Conservation (phyloP, 2,113 vertebrate genomes). For the Petrocephalus microphthalmus region DNA sequence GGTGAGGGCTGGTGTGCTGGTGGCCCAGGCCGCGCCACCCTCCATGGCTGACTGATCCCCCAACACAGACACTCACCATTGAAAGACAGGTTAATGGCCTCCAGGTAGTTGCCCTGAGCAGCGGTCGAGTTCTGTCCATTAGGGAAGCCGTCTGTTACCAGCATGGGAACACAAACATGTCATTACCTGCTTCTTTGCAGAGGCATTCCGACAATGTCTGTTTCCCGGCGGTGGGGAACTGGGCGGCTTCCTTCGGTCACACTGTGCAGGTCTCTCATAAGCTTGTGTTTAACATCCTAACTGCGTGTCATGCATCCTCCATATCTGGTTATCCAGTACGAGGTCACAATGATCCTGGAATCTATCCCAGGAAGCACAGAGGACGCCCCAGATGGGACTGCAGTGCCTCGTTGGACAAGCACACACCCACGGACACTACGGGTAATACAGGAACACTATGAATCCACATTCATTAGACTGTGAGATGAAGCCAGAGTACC, state of each 20-base stretch:
- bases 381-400: background rate
- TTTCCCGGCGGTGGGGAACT: background rate
- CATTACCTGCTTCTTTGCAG: background rate
- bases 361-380: background rate
- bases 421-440: background rate
- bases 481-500: background rate
- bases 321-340: background rate
- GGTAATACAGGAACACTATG: background rate
- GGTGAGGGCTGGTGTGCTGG: background rate
- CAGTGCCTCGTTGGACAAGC: background rate
- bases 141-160: constrained; percentile 78
- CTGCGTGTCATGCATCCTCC: background rate
- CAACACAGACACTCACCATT: constrained; percentile 68
- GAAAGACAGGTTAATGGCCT: constrained; percentile 96
- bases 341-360: background rate
- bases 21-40: background rate
- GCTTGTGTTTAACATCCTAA: background rate
- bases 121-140: constrained; percentile 87
- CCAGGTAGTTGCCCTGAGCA: constrained; percentile 92
- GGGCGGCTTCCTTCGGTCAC: background rate
- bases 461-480: background rate
- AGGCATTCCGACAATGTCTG: background rate
- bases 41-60: too few relatives aligned
- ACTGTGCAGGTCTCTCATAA: background rate
- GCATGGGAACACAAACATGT: background rate